Base-by-base conservation (phyloP, 2,797 vertebrate genomes). In the Sebastolobus altivelis region DNA sequence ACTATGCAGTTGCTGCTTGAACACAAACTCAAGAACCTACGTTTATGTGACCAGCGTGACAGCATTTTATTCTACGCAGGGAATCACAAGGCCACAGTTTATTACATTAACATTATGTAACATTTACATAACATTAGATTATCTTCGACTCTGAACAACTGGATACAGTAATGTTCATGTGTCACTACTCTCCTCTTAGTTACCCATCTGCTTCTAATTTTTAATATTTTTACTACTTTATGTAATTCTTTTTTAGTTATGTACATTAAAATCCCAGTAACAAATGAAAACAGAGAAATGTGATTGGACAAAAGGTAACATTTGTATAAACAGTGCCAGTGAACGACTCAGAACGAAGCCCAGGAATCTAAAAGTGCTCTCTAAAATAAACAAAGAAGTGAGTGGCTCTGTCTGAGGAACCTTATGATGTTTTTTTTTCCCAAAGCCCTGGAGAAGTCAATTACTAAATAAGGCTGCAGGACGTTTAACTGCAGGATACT, bases 401-500 rank as follows among this genome's bases (percentile, higher is more conserved):
- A 71, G 40, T 43, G 1, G 29, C 29, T 38, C 46, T n/a, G 14
- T 20, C 31, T 31, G 13, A 62, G 40, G 70, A 63, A 52, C 58
- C 40, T 9, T 31, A 82, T 20, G 58, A 3, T 35, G 40, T 20
- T 54, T 29, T 38, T 59, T 43, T 35, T 22, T 31, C 59, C 14
- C 12, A 75, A 13, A 20, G 65, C 22, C 8, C 31, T 43, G 40
- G 61, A 49, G 71, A 71, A 22, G 33, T 54, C 1, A 3, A 14
- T 49, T 67, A 40, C 58, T 54, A 35, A 80, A 75, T 25, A 43
- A 72, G 35, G 37, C 35, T 63, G 54, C 54, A 69, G 33, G 54
- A 72, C 35, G 20, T 27, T 31, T 4, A 6, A 29, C 20, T 0
- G 3, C 35, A 25, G 33, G 9, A 58, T 59, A 94, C 96, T 95